These are phyloP conservation scores for Pycnomerus fuliginosus DNA, from an alignment of 2,888 invertebrate species.

Conservation along the genomic window DNA sequence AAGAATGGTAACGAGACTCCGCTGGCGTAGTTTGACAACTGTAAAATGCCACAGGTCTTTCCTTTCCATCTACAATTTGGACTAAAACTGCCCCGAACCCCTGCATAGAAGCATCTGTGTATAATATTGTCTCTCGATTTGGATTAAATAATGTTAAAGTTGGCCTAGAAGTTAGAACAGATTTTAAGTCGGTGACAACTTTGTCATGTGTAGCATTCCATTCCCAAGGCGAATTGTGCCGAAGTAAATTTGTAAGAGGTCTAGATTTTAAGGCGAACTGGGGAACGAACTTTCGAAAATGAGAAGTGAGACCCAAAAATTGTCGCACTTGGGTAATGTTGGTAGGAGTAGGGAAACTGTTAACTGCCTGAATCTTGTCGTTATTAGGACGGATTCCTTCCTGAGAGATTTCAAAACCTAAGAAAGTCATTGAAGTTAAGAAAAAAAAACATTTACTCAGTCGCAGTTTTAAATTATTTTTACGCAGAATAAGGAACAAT, in stretches of 20 bases:
- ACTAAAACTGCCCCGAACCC: constrained; percentile 1
- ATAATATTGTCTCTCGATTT: not conserved
- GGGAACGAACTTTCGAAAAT: constrained; percentile 1
- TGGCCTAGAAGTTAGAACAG: not conserved
- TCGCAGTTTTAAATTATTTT: constrained; percentile 3
- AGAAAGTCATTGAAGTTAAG: not conserved
- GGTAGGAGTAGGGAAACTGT: not conserved
- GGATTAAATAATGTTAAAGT: constrained; percentile 1
- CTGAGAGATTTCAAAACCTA: constrained; percentile 1
- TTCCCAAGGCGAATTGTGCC: not conserved
- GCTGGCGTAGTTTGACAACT: no score
- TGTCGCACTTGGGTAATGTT: not conserved
- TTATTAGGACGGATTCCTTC: not conserved
- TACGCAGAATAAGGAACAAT: not conserved
- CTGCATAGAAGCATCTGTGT: constrained; percentile 1
- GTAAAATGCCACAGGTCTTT: no score
- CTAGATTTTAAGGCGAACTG: constrained; percentile 1
- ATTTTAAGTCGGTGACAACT: not conserved
- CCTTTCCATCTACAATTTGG: constrained; percentile 1
- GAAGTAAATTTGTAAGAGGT: not conserved
- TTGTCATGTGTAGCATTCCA: constrained; percentile 1
- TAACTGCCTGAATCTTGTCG: not conserved
- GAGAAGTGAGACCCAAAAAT: constrained; percentile 3
- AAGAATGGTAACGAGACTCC: no score
- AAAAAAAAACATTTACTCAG: constrained; percentile 3